phyloP scores from a whole-genome alignment of 2,888 invertebrate species.

The Phlogophora meticulosa region DNA sequence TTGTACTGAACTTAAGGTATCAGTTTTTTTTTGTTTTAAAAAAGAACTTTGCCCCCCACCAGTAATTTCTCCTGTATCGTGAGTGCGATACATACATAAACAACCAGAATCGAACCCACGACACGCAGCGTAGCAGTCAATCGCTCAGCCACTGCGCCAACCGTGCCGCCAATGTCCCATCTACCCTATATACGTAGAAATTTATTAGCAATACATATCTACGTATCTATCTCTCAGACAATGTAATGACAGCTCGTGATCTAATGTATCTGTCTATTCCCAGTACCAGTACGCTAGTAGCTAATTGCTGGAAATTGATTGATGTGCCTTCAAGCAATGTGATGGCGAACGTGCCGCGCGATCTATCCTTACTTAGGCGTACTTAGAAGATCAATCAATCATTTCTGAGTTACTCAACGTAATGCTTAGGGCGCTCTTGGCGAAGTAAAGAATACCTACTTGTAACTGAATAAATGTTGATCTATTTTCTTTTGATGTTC shows the following conservation, averaged over 20 bases:
- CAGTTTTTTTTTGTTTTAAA: too few relatives aligned
- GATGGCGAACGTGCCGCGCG: slow-evolving; percentile 12
- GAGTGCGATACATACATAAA: too few relatives aligned
- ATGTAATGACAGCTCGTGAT: slow-evolving; percentile 1
- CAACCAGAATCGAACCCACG: too few relatives aligned
- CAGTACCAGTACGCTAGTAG: slow-evolving; percentile 4
- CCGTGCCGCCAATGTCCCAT: too few relatives aligned
- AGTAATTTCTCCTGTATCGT: too few relatives aligned
- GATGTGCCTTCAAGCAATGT: slow-evolving; percentile 37
- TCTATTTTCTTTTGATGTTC: not conserved
- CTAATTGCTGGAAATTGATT: slow-evolving; percentile 50
- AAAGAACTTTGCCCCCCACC: too few relatives aligned
- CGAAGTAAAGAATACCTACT: not conserved
- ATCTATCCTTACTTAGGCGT: slow-evolving; percentile 25
- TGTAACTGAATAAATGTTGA: not conserved
- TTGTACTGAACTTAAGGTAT: too few relatives aligned
- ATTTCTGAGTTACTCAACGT: slow-evolving; percentile 22
- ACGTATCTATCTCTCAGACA: slow-evolving; percentile 1
- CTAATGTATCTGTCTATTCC: not conserved
- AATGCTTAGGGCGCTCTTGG: not conserved
- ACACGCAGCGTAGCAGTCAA: too few relatives aligned
- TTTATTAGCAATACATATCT: not conserved
- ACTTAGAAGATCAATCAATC: slow-evolving; percentile 40
- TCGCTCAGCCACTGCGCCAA: too few relatives aligned
- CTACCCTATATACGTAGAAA: too few relatives aligned